Evolutionary conservation across 2,888 invertebrate genomes (phyloP).

Genomic region (Dyspetes luteomarginatus): DNA sequence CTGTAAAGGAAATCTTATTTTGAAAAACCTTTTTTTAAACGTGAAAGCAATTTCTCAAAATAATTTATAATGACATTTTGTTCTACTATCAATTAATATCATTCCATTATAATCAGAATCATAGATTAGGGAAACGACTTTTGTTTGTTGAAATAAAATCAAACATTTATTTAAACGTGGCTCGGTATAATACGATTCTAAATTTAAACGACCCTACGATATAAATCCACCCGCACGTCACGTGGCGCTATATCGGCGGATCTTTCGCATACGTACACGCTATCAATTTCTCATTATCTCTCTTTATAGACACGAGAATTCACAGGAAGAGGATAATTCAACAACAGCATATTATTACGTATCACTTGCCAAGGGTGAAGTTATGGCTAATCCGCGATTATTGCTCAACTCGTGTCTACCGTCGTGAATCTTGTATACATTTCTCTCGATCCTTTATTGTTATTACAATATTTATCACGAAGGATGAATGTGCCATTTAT

Average conservation of each 20-base stretch:
- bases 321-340: background rate
- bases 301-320: background rate
- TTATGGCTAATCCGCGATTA: background rate
- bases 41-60: no score
- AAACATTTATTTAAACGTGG: background rate
- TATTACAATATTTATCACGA: background rate
- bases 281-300: conserved; percentile 17
- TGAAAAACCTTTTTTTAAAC: no score
- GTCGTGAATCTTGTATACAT: background rate
- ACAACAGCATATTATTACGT: background rate
- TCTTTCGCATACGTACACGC: background rate
- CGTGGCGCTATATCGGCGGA: conserved; percentile 12
- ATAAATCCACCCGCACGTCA: conserved; percentile 18
- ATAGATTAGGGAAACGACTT: background rate
- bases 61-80: no score
- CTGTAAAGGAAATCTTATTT: no score
- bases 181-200: conserved; percentile 18
- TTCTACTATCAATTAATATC: no score
- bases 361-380: background rate
- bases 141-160: background rate
- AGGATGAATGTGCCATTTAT: background rate
- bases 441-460: background rate
- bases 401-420: background rate
- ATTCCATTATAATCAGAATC: no score
- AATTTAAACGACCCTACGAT: conserved; percentile 1